phyloP scores from a whole-genome alignment of 1,140 invertebrate species.

The Caerostris extrusa region DNA sequence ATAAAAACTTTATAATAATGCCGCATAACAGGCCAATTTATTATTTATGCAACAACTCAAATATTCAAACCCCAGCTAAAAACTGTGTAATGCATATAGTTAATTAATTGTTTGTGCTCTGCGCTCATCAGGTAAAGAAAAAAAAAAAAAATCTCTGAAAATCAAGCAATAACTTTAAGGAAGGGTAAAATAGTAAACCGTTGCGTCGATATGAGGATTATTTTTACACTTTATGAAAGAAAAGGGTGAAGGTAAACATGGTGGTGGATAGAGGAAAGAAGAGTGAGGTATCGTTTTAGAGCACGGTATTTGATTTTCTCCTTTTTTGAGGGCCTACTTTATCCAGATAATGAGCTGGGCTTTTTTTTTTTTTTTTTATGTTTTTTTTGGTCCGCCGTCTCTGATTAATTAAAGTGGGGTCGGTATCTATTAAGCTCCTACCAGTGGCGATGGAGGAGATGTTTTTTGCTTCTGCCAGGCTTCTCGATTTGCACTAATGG shows the following conservation, averaged over 20 bases:
- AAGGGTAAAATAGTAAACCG: constrained; percentile 27
- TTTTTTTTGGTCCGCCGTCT: constrained; percentile 42
- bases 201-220: constrained; percentile 63
- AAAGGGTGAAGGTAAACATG: constrained; percentile 60
- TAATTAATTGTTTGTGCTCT: constrained; percentile 72
- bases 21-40: constrained; percentile 59
- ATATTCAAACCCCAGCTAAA: constrained; percentile 66
- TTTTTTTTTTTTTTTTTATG: background rate
- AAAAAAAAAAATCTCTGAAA: constrained; percentile 12
- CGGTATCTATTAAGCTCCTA: constrained; percentile 63
- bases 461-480: constrained; percentile 41
- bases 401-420: constrained; percentile 69
- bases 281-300: constrained; percentile 47
- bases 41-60: constrained; percentile 71
- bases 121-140: constrained; percentile 3
- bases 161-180: constrained; percentile 67
- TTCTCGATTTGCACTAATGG: constrained; percentile 73
- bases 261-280: background rate
- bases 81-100: constrained; percentile 72
- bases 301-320: constrained; percentile 66
- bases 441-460: background rate
- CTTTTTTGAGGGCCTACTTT: constrained; percentile 54
- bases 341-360: constrained; percentile 62
- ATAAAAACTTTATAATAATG: constrained; percentile 47
- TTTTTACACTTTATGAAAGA: constrained; percentile 66